phyloP scores from a whole-genome alignment of 2,113 vertebrate genomes.

The Bambusicola thoracicus region DNA sequence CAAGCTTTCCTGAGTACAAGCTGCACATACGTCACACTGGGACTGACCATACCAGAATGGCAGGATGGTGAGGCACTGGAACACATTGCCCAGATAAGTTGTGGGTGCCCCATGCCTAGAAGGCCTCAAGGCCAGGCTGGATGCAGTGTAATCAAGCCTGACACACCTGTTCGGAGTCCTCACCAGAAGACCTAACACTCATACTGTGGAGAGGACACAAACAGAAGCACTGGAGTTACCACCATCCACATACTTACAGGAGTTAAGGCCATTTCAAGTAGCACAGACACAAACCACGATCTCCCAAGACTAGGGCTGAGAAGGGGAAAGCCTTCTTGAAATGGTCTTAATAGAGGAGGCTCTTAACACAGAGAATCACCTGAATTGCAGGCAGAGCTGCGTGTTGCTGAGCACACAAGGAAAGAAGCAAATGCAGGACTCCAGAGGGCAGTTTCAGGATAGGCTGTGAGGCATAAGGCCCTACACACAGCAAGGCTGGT shows the following conservation, averaged over 20 bases:
- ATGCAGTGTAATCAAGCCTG: not conserved
- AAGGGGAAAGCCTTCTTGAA: fast-evolving
- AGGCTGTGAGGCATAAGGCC: not conserved
- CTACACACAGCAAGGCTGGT: not conserved
- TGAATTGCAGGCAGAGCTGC: not conserved
- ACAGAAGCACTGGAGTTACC: fast-evolving
- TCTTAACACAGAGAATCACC: not conserved
- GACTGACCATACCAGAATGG: fast-evolving
- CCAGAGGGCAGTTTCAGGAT: not conserved
- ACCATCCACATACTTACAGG: fast-evolving
- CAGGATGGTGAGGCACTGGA: not conserved
- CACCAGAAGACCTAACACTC: fast-evolving
- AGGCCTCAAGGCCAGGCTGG: not conserved
- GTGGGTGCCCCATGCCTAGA: not conserved
- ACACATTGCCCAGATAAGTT: not conserved
- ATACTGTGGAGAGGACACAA: fast-evolving
- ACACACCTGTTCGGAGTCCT: fast-evolving
- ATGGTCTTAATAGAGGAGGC: not conserved
- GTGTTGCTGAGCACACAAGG: not conserved
- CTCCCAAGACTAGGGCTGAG: fast-evolving
- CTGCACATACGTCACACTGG: not conserved
- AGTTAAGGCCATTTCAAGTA: not conserved
- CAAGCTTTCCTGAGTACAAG: not conserved
- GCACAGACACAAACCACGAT: fast-evolving
- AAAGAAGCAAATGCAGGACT: not conserved